A percentile compares a stretch with the other conserved stretches of the same genome.
Evolutionary conservation across 2,888 invertebrate species (phyloP).

Genomic region (Phengaris arion): DNA sequence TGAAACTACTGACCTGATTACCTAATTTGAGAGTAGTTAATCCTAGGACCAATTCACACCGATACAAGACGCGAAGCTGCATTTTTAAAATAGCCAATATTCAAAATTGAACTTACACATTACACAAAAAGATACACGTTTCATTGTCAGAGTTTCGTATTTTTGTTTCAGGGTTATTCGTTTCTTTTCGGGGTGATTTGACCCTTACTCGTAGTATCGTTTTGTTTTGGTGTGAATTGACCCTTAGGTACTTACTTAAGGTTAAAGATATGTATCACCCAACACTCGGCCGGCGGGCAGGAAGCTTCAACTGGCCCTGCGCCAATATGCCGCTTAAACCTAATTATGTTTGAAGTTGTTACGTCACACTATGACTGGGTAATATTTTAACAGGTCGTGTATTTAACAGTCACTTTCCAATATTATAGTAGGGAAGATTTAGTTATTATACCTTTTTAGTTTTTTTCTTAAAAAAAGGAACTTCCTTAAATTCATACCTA

Average conservation of each 20-base stretch:
- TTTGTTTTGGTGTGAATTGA: too few species aligned
- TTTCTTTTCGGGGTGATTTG: too few species aligned
- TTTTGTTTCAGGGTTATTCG: too few species aligned
- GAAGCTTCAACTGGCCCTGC: conserved; percentile 21
- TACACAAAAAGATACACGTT: too few species aligned
- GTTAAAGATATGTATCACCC: not conserved
- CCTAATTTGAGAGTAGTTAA: conserved; percentile 9
- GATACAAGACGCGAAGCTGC: too few species aligned
- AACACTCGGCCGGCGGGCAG: not conserved
- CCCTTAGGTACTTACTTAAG: not conserved
- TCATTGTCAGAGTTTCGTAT: too few species aligned
- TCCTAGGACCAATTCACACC: not conserved
- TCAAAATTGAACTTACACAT: too few species aligned
- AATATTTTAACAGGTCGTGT: not conserved
- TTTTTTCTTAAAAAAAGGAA: too few species aligned
- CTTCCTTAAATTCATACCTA: too few species aligned
- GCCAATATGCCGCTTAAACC: conserved; percentile 21
- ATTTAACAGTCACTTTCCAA: not conserved
- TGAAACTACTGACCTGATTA: not conserved
- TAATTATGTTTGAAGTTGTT: conserved; percentile 18
- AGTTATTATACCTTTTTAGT: not conserved
- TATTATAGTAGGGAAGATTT: not conserved
- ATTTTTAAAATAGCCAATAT: too few species aligned
- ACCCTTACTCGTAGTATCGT: too few species aligned
- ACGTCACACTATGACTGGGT: not conserved